Evolutionary conservation across 2,888 invertebrate genomes (phyloP).

Genomic region (Hypomecis punctinalis): DNA sequence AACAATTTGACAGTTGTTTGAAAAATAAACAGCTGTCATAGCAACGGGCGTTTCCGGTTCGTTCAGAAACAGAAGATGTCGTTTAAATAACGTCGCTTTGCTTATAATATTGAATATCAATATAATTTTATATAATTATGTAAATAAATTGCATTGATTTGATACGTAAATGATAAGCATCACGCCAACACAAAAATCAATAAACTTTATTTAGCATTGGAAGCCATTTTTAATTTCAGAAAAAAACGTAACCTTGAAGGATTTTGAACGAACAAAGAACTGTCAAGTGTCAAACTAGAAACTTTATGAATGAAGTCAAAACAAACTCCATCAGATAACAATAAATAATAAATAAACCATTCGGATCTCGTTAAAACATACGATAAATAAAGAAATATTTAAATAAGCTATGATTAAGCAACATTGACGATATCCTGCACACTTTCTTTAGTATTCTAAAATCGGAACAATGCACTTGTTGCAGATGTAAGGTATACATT

Average conservation of each 20-base stretch:
- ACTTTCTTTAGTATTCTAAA: background rate
- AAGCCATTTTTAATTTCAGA: too few species aligned
- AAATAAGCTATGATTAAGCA: too few species aligned
- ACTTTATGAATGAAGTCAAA: background rate
- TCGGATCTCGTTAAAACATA: too few species aligned
- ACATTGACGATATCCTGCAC: background rate
- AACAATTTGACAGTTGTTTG: constrained; percentile 40
- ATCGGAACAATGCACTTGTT: background rate
- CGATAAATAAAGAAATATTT: too few species aligned
- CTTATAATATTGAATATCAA: too few species aligned
- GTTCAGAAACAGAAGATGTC: constrained; percentile 53
- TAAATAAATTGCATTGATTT: too few species aligned
- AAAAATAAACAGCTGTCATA: constrained; percentile 62
- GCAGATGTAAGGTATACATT: background rate
- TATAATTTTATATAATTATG: too few species aligned
- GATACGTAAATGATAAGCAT: too few species aligned
- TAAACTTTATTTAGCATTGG: too few species aligned
- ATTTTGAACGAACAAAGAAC: constrained; percentile 3
- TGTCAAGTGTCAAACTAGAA: constrained; percentile 1
- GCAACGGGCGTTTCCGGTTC: constrained; percentile 56
- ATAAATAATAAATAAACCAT: background rate
- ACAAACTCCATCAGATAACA: background rate
- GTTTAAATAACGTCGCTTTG: too few species aligned
- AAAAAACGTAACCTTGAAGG: too few species aligned
- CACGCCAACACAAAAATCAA: too few species aligned